Evolutionary conservation across 2,797 vertebrate species (phyloP).

Genomic region (Nannoperca obscura): DNA sequence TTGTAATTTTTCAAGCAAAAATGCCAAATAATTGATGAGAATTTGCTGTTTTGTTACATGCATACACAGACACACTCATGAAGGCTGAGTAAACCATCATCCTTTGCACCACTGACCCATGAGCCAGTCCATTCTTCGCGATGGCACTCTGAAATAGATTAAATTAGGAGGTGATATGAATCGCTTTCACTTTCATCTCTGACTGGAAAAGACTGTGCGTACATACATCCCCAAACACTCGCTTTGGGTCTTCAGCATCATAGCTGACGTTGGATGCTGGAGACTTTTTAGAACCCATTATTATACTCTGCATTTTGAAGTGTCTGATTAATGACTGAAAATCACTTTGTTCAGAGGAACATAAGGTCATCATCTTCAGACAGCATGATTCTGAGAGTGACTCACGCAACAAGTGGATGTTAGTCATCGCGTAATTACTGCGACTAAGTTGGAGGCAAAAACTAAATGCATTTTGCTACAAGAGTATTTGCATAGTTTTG

Average conservation of each 20-base stretch:
- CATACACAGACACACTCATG: no score
- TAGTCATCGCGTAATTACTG: constrained; percentile 50
- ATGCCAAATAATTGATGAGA: no score
- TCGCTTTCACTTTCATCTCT: constrained; percentile 24
- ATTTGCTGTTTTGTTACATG: neutral
- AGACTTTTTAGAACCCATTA: neutral
- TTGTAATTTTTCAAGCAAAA: neutral
- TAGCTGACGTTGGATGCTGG: neutral
- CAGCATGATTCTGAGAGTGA: constrained; percentile 52
- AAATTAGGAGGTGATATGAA: constrained; percentile 41
- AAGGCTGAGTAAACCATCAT: neutral
- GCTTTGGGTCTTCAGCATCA: neutral
- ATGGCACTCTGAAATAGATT: constrained; percentile 36
- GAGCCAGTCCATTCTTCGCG: constrained; percentile 18
- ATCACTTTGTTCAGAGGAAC: constrained; percentile 41
- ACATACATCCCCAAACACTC: constrained; percentile 6
- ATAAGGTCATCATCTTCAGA: constrained; percentile 51
- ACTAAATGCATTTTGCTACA: constrained; percentile 5
- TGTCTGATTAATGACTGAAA: constrained; percentile 32
- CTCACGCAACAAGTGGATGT: constrained; percentile 67
- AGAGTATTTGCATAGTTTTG: constrained; percentile 6
- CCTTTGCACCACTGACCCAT: constrained; percentile 40
- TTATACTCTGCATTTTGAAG: constrained; percentile 26
- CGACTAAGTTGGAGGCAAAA: constrained; percentile 7
- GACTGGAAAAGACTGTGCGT: constrained; percentile 13